A percentile compares a stretch with the other conserved stretches of the same genome.
phyloP scores from a whole-genome alignment of 2,113 vertebrate species.

The Grantiella picta region DNA sequence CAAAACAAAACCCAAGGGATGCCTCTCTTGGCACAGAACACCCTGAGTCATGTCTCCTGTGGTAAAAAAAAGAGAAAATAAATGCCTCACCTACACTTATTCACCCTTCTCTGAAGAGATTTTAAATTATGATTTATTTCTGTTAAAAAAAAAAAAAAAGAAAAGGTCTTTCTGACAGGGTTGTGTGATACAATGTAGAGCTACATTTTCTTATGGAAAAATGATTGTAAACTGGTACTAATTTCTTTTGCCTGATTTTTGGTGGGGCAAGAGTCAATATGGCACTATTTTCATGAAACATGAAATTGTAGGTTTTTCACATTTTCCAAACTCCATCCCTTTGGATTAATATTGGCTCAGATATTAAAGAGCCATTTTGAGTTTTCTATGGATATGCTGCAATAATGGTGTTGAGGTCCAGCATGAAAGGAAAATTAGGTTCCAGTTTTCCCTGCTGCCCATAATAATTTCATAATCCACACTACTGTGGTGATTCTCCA shows the following conservation, averaged over 20 bases:
- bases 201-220: neutral
- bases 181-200: neutral
- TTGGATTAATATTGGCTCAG: neutral
- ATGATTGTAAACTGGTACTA: neutral
- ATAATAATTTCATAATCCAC: neutral
- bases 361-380: neutral
- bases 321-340: neutral
- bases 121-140: neutral
- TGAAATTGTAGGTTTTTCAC: neutral
- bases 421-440: neutral
- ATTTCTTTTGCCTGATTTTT: neutral
- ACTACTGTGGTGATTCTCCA: neutral
- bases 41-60: neutral
- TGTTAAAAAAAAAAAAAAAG: neutral
- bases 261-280: neutral
- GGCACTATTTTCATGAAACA: neutral
- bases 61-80: neutral
- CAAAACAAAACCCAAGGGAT: neutral
- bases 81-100: neutral
- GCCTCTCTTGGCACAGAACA: neutral
- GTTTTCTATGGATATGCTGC: neutral
- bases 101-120: neutral
- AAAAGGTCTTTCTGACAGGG: neutral
- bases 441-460: neutral
- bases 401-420: neutral